These are phyloP conservation scores for Larimichthys crocea DNA, from an alignment of 2,113 vertebrate species.

Conservation along the genomic window DNA sequence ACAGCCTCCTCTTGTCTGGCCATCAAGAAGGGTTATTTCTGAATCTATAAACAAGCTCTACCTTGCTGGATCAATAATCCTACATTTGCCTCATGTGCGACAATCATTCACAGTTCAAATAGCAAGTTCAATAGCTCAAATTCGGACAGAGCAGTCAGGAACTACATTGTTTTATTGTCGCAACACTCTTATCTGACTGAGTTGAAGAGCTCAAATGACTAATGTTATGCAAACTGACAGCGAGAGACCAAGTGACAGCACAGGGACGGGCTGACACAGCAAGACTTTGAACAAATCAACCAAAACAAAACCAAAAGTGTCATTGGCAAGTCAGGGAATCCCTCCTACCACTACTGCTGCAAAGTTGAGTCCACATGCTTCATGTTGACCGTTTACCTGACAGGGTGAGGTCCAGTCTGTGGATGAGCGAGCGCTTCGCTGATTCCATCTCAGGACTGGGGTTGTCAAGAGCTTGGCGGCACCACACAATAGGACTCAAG, in stretches of 20 bases:
- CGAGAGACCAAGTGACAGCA: background rate
- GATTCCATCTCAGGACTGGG: slow-evolving; percentile 97
- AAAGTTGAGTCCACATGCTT: background rate
- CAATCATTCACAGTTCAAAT: background rate
- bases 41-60: background rate
- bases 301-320: background rate
- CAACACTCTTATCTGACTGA: background rate
- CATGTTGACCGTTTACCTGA: slow-evolving; percentile 83
- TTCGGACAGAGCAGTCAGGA: background rate
- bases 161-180: background rate
- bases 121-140: background rate
- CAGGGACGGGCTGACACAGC: background rate
- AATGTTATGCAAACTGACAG: background rate
- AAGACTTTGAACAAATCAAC: too few relatives aligned
- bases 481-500: slow-evolving; percentile 96
- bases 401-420: slow-evolving; percentile 97
- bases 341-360: background rate
- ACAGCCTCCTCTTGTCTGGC: background rate
- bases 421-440: slow-evolving; percentile 96
- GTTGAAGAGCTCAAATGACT: background rate
- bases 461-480: slow-evolving; percentile 95
- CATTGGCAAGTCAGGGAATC: background rate
- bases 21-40: background rate
- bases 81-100: background rate
- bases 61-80: background rate